A percentile compares a stretch with the other conserved stretches of the same genome.
Conservation (phyloP, 2,113 vertebrate species). For the Phrynocephalus versicolor region DNA sequence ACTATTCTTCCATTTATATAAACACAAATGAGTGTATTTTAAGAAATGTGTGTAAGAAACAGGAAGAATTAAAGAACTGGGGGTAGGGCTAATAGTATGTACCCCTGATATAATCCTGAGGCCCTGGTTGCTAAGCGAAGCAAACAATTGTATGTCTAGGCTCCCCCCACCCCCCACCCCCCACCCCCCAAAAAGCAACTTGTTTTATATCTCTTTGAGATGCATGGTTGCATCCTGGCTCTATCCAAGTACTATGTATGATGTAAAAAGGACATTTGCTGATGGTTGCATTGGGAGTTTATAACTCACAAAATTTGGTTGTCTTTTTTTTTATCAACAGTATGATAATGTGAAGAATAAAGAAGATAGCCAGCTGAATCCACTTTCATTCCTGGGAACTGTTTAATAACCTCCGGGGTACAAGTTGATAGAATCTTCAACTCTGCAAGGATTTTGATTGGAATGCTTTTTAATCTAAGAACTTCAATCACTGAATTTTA, state of each 20-base stretch:
- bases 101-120: no score
- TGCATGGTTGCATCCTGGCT: background rate
- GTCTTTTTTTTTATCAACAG: conserved; percentile 46
- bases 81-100: no score
- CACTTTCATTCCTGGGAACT: conserved; percentile 56
- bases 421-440: conserved; percentile 43
- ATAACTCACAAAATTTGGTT: conserved; percentile 29
- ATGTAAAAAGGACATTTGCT: conserved; percentile 6
- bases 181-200: no score
- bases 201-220: background rate
- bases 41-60: no score
- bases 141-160: no score
- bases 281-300: conserved; percentile 35
- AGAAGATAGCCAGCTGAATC: conserved; percentile 45
- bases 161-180: no score
- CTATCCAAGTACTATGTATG: background rate
- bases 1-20: no score
- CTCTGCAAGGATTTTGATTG: conserved; percentile 37
- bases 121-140: no score
- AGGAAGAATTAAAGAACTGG: no score
- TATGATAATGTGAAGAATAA: conserved; percentile 39
- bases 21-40: no score
- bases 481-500: conserved; percentile 22
- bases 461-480: conserved; percentile 42
- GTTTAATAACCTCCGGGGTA: conserved; percentile 29